phyloP scores from a whole-genome alignment of 2,888 invertebrate genomes.

The Asteroscopus sphinx region DNA sequence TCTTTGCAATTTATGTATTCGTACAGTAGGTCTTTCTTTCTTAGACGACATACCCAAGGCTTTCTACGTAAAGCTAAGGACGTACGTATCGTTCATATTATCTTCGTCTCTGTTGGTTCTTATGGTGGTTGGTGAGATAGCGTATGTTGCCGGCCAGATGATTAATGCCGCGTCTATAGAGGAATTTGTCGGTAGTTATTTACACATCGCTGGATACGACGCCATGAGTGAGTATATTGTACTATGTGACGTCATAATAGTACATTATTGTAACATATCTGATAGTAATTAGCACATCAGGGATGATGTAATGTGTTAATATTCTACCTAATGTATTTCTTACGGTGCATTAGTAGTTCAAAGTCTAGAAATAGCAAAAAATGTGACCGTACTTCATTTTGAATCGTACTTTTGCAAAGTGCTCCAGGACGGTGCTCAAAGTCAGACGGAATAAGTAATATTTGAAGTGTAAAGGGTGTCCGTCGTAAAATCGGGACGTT shows the following conservation, averaged over 20 bases:
- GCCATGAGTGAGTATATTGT: slow-evolving; percentile 72
- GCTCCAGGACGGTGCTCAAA: slow-evolving; percentile 28
- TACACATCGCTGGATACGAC: slow-evolving; percentile 79
- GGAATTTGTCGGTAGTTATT: slow-evolving; percentile 71
- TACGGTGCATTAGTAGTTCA: neutral
- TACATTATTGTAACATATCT: neutral
- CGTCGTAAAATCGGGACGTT: slow-evolving; percentile 26
- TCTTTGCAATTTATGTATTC: slow-evolving; percentile 71
- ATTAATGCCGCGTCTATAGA: slow-evolving; percentile 68
- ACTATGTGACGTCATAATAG: neutral
- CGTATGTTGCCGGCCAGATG: slow-evolving; percentile 67
- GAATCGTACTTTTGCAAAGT: slow-evolving; percentile 27
- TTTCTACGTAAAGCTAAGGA: slow-evolving; percentile 55
- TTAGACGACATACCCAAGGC: slow-evolving; percentile 64
- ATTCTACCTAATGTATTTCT: neutral
- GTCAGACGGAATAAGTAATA: slow-evolving; percentile 46
- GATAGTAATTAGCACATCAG: slow-evolving; percentile 1
- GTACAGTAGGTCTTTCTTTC: slow-evolving; percentile 71
- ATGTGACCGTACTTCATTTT: slow-evolving; percentile 20
- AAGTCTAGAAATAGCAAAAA: neutral
- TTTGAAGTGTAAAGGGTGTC: slow-evolving; percentile 37
- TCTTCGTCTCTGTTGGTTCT: slow-evolving; percentile 64
- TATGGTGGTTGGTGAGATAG: slow-evolving; percentile 70
- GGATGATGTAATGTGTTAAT: neutral
- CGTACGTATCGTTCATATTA: slow-evolving; percentile 54